Evolutionary conservation across 2,888 invertebrate genomes (phyloP), one percentile per base, ranked within the genome.

Genomic region (Spisula subtruncata): DNA sequence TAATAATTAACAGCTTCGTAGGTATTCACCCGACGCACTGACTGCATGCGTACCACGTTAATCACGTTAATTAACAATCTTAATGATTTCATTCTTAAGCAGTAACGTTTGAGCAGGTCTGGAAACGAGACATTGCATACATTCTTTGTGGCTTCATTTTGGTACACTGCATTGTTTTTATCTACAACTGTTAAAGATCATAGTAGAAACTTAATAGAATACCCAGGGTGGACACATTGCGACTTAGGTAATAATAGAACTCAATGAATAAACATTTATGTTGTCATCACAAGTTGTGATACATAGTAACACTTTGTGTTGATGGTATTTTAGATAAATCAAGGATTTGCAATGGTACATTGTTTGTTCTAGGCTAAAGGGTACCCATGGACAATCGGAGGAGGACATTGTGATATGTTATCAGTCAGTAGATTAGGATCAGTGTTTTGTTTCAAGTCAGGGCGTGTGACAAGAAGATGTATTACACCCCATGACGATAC

Each of bases 391-490:
- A 85, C 56, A 80, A 56, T 51, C n/a, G 56, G 16, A 29, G 75
- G 46, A 35, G 32, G 41, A 79, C 2, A 51, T 1, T 80, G 32
- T 1, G 1, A 35, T 41, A 8, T 56, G 25, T 80, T 41, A 75
- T 48, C 51, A 29, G 54, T 41, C 35, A 32, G 20, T 10, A 16
- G 85, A 80, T 80, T 79, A 75, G 18, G 14, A 75, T 75, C 75
- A 10, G 16, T 16, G 51, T 54, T 82, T 88, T 89, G 86, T 89
- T 80, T 89, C 20, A 56, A 79, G 51, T 79, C 35, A 60, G 48
- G 89, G 86, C 41, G 86, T 86, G 88, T 85, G 80, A 86, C 89
- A 79, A 56, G 82, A 79, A 75, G 82, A 60, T 75, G 79, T 81
- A 56, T 75, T 89, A 46, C 46, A 48, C 51, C 88, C 84, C 29